These are phyloP conservation scores for Lithophane semibrunnea DNA, from an alignment of 2,888 invertebrate genomes.

Conservation along the genomic window DNA sequence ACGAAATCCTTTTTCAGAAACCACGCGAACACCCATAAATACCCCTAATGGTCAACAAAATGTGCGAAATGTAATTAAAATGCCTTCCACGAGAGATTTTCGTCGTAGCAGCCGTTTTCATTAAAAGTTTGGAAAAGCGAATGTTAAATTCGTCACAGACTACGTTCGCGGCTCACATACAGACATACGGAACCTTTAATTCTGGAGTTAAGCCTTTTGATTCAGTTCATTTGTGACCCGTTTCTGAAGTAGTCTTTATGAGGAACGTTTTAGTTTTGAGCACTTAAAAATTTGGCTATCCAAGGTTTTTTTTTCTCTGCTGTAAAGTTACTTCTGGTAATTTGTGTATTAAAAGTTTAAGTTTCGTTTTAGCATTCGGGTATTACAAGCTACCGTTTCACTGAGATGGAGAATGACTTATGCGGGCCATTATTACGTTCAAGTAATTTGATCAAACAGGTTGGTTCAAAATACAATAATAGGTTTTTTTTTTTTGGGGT, in stretches of 20 bases:
- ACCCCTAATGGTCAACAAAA: constrained; percentile 54
- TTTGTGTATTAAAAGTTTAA: no score
- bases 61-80: constrained; percentile 64
- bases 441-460: no score
- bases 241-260: background rate
- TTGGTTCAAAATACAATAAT: no score
- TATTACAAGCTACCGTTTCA: no score
- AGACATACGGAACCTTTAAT: constrained; percentile 37
- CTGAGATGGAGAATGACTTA: no score
- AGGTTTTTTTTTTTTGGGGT: no score
- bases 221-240: constrained; percentile 42
- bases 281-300: background rate
- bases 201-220: constrained; percentile 30
- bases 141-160: constrained; percentile 58
- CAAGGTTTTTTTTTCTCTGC: no score
- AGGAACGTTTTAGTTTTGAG: background rate
- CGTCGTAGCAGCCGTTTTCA: constrained; percentile 58
- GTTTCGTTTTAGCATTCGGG: no score
- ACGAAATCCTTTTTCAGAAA: constrained; percentile 14
- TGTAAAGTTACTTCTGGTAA: no score
- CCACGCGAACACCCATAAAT: constrained; percentile 43
- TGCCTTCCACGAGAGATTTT: constrained; percentile 60
- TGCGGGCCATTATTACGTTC: no score
- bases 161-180: constrained; percentile 33
- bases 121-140: constrained; percentile 64